A percentile compares a stretch with the other conserved stretches of the same genome.
These are phyloP conservation scores for Petaurus breviceps DNA, from an alignment of 2,113 vertebrate genomes.

Conservation along the genomic window DNA sequence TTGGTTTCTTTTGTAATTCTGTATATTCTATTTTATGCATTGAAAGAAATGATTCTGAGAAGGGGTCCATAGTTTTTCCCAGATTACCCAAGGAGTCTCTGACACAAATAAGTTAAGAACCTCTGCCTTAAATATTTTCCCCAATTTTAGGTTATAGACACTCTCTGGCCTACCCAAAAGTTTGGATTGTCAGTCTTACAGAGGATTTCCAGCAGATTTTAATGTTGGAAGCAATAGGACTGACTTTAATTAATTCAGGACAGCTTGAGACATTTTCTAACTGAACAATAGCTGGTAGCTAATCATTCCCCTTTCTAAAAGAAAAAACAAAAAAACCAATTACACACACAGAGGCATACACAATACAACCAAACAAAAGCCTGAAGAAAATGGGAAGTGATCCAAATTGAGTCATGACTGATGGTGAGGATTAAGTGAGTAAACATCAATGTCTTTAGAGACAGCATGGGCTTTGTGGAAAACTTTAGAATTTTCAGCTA, in stretches of 20 bases:
- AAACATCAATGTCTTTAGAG: slow-evolving; percentile 62
- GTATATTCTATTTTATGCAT: not conserved
- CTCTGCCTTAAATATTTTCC: not conserved
- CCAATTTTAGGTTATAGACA: not conserved
- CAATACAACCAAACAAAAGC: not conserved
- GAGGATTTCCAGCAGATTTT: slow-evolving; percentile 55
- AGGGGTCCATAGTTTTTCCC: not conserved
- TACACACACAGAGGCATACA: not conserved
- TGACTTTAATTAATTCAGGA: slow-evolving; percentile 72
- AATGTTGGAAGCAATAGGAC: slow-evolving; percentile 59
- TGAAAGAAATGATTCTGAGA: not conserved
- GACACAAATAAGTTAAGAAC: not conserved
- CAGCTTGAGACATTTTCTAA: slow-evolving; percentile 72
- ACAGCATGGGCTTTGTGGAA: slow-evolving; percentile 64
- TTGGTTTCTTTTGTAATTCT: not conserved
- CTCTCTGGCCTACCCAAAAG: slow-evolving; percentile 12
- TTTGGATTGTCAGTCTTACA: slow-evolving; percentile 54
- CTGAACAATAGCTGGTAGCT: slow-evolving; percentile 73
- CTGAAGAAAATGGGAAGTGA: slow-evolving; percentile 72
- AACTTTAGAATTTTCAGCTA: slow-evolving; percentile 58
- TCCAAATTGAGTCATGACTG: slow-evolving; percentile 75
- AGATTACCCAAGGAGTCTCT: not conserved
- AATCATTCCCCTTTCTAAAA: slow-evolving; percentile 74
- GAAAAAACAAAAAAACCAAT: slow-evolving; percentile 41
- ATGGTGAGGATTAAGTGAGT: slow-evolving; percentile 67